Evolutionary conservation across 2,888 invertebrate genomes (phyloP), one percentile per base, ranked within the genome.

Genomic region (Cataglyphis altisquamis): DNA sequence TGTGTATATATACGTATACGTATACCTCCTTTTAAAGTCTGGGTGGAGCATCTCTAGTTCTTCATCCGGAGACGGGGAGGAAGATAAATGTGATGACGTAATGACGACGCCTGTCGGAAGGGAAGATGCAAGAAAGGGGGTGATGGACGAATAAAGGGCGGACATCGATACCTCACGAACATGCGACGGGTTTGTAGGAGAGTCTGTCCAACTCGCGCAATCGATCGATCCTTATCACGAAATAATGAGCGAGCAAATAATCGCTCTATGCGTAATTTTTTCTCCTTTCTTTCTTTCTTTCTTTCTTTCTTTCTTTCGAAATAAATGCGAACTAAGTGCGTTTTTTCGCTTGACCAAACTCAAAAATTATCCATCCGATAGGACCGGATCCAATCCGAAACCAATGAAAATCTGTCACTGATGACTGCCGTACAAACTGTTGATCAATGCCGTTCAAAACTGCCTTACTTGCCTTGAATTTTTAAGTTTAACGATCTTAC

Each of bases 91-190:
- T 45, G 74, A 45, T 29, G 21, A 21, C 21, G 52, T 81, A 81
- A 52, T 41, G 81, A 57, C 52, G 48, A 62, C 18, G 48, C 25
- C 39, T 41, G 81, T 41, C 75, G 62, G 62, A 52, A 74, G 39
- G 75, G 21, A 63, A 74, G 62, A 63, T 81, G 62, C 62, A 81
- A 74, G 39, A 74, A 52, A 25, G 25, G 60, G 60, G 60, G 52
- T 81, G 81, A 81, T 60, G 48, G 81, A 63, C 73, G 81, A 81
- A 81, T 74, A 64, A 74, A 81, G 63, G 81, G 45, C 81, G 48
- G 52, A 74, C 81, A 74, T 62, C 81, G 62, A 81, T 74, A 81
- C 62, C 52, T 74, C 29, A 74, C 62, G 48, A 74, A 63, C 48
- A 74, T 81, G 52, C 72, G 63, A 32, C 73, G 75, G 25, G 62